Evolutionary conservation across 2,888 invertebrate genomes (phyloP).

Genomic region (Eupithecia abbreviata): DNA sequence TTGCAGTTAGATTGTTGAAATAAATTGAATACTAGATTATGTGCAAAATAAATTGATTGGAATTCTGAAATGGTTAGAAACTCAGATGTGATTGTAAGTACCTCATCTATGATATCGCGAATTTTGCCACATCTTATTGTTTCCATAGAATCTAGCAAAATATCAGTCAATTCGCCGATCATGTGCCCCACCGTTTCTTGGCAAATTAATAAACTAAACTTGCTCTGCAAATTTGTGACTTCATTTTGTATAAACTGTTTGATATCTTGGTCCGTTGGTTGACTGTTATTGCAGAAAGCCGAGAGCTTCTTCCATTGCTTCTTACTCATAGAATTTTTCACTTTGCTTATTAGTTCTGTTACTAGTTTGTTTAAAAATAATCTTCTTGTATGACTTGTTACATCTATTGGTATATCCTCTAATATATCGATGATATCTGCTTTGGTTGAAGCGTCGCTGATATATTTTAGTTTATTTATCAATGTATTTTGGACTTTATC

Average conservation of each 20-base stretch:
- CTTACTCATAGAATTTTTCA: conserved; percentile 23
- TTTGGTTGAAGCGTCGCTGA: conserved; percentile 44
- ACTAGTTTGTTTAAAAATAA: conserved; percentile 52
- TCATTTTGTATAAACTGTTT: conserved; percentile 51
- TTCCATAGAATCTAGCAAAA: conserved; percentile 53
- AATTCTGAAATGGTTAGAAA: conserved; percentile 48
- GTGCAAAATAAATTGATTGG: conserved; percentile 52
- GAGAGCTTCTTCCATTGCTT: conserved; percentile 15
- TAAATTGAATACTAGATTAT: conserved; percentile 38
- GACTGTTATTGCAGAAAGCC: conserved; percentile 35
- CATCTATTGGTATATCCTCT: conserved; percentile 54
- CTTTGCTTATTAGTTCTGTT: conserved; percentile 51
- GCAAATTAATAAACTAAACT: conserved; percentile 45
- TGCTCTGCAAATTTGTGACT: conserved; percentile 49
- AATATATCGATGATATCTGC: conserved; percentile 51
- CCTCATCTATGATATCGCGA: conserved; percentile 49
- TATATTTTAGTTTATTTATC: conserved; percentile 41
- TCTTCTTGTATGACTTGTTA: conserved; percentile 43
- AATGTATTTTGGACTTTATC: conserved; percentile 48
- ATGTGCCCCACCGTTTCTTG: conserved; percentile 46
- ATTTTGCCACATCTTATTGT: conserved; percentile 46
- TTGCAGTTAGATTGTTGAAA: conserved; percentile 15
- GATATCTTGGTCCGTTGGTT: conserved; percentile 53
- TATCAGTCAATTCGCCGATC: conserved; percentile 55
- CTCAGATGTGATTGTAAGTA: conserved; percentile 50